A percentile compares a stretch with the other conserved stretches of the same genome.
Evolutionary conservation across 1,140 invertebrate genomes (phyloP).

Genomic region (Idris sp.): DNA sequence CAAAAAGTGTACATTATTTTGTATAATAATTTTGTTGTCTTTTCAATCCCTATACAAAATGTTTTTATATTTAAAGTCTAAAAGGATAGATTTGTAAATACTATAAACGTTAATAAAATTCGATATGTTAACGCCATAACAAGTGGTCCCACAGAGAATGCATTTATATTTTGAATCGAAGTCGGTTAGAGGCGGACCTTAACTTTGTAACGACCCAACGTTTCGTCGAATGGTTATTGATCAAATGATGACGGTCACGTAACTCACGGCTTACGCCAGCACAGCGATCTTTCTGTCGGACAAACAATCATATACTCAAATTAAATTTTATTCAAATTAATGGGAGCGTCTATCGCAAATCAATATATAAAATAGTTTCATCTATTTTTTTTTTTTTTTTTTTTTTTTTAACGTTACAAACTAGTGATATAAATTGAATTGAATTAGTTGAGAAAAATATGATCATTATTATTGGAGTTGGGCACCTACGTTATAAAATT

Average conservation of each 20-base stretch:
- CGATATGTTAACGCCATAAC: slow-evolving; percentile 29
- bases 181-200: slow-evolving; percentile 7
- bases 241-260: slow-evolving; percentile 50
- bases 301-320: slow-evolving; percentile 38
- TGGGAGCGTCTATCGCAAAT: slow-evolving; percentile 41
- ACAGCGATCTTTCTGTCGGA: slow-evolving; percentile 26
- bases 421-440: no score
- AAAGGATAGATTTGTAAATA: no score
- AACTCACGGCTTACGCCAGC: slow-evolving; percentile 17
- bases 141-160: slow-evolving; percentile 12
- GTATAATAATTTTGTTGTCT: no score
- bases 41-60: no score
- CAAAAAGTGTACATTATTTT: no score
- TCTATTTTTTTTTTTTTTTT: no score
- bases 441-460: no score
- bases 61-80: no score
- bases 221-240: slow-evolving; percentile 51
- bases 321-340: slow-evolving; percentile 50
- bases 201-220: slow-evolving; percentile 33
- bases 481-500: no score
- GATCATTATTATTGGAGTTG: no score
- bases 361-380: slow-evolving; percentile 53
- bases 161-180: slow-evolving; percentile 36
- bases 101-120: slow-evolving; percentile 19
- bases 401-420: no score